Conservation (phyloP, 2,797 vertebrate species). For the Takifugu rubripes region DNA sequence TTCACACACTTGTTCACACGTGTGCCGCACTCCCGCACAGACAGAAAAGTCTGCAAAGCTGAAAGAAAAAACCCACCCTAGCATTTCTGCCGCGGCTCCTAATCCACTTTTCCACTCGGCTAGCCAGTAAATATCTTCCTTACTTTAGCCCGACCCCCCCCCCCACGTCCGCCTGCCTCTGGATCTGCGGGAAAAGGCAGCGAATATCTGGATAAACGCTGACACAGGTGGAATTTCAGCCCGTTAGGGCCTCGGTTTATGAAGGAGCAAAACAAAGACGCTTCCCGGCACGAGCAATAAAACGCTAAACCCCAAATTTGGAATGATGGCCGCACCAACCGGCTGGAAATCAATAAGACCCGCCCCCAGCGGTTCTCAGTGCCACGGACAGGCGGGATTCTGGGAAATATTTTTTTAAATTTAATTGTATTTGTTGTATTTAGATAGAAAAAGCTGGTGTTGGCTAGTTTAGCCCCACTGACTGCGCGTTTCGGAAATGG, state of each 20-base stretch:
- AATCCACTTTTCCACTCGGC: conserved; percentile 71
- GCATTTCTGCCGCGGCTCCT: conserved; percentile 64
- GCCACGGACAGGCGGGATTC: too few species aligned
- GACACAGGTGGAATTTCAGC: conserved; percentile 50
- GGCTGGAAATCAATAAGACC: conserved; percentile 14
- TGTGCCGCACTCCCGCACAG: conserved; percentile 16
- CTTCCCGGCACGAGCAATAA: conserved; percentile 21
- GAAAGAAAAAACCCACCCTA: conserved; percentile 56
- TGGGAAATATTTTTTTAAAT: too few species aligned
- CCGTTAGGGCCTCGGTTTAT: conserved; percentile 24
- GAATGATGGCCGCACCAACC: conserved; percentile 15
- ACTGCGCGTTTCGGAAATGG: too few species aligned
- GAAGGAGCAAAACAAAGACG: conserved; percentile 21
- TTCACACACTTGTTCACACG: conserved; percentile 46
- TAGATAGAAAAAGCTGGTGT: too few species aligned
- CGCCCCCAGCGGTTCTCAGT: too few species aligned
- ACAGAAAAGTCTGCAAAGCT: conserved; percentile 40
- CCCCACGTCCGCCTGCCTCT: conserved; percentile 28
- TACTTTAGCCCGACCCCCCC: conserved; percentile 1
- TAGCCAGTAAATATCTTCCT: conserved; percentile 45
- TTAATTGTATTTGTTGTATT: too few species aligned
- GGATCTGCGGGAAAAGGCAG: conserved; percentile 21
- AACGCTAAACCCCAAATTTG: conserved; percentile 29
- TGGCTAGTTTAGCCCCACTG: too few species aligned
- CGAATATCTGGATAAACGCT: conserved; percentile 60